Evolutionary conservation across 2,888 invertebrate genomes (phyloP), one percentile per base, ranked within the genome.

Genomic region (Ctenicera cuprea): DNA sequence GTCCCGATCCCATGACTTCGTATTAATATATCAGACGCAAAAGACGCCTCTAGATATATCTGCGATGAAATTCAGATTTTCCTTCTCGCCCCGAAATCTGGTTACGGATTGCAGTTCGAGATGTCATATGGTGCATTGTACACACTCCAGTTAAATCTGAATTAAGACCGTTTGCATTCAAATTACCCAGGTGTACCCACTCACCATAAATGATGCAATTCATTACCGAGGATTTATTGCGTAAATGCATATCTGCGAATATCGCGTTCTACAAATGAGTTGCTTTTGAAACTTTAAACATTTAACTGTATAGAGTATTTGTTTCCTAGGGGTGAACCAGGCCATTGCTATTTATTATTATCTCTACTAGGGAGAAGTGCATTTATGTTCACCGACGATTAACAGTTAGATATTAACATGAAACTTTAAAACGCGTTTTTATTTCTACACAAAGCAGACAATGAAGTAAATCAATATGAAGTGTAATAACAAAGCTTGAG

Each of bases 21-120:
- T 80, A 82, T 83, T 84, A 84, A 84, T 83, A 84, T 82, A 82
- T 82, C 82, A 83, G 79, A 81, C 70, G 74, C 76, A 77, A 75
- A 33, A 74, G 74, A 77, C 78, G 77, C 78, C 77, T 79, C 75
- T 43, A 77, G 73, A 78, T 75, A 77, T 76, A 71, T 77, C 71
- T 57, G 76, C 76, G 77, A 77, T 78, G 77, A 76, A 78, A 77
- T 78, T 79, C 59, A 75, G 73, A 76, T 76, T 79, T 77, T 73
- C 71, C 66, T 59, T 61, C 68, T 70, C 68, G 52, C 48, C 20
- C 48, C 38, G 26, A 62, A 68, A 73, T 65, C 69, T 16, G 54
- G 41, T 57, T 64, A 57, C 18, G 59, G 43, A 71, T 48, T 57
- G 71, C 73, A 69, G 61, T 62, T 70, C 62, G 62, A 67, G 65